phyloP scores from a whole-genome alignment of 2,888 invertebrate genomes.

The Taenaris catops region DNA sequence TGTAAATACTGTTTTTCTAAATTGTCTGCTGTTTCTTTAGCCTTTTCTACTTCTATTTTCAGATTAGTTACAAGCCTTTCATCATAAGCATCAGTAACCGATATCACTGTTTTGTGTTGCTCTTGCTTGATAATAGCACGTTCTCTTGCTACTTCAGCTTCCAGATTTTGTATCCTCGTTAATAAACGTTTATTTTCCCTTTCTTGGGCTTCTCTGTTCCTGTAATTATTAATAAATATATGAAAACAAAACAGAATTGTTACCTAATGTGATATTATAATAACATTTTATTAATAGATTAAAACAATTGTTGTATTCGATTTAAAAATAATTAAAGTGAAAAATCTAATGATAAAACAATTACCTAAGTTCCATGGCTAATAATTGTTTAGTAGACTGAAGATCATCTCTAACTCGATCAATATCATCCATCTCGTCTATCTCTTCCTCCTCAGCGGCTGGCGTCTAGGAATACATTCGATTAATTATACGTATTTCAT shows the following conservation, averaged over 20 bases:
- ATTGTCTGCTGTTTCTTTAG: conserved; percentile 88
- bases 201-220: conserved; percentile 91
- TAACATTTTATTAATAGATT: too few species aligned
- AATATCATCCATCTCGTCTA: conserved; percentile 94
- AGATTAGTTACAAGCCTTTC: conserved; percentile 84
- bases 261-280: too few species aligned
- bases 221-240: conserved; percentile 28
- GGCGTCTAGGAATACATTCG: conserved; percentile 36
- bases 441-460: conserved; percentile 82
- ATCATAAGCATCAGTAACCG: conserved; percentile 79
- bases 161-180: conserved; percentile 88
- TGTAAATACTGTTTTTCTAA: conserved; percentile 89
- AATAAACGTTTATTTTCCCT: conserved; percentile 91
- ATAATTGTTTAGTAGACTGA: conserved; percentile 94
- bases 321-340: too few species aligned
- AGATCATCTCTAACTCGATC: conserved; percentile 94
- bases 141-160: conserved; percentile 89
- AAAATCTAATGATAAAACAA: too few species aligned
- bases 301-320: too few species aligned
- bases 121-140: conserved; percentile 75
- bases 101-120: conserved; percentile 74
- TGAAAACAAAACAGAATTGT: neutral
- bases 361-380: conserved; percentile 88
- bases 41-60: conserved; percentile 87
- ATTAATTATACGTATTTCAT: too few species aligned